Evolutionary conservation across 2,888 invertebrate genomes (phyloP).

Genomic region (Drosophila subsilvestris): DNA sequence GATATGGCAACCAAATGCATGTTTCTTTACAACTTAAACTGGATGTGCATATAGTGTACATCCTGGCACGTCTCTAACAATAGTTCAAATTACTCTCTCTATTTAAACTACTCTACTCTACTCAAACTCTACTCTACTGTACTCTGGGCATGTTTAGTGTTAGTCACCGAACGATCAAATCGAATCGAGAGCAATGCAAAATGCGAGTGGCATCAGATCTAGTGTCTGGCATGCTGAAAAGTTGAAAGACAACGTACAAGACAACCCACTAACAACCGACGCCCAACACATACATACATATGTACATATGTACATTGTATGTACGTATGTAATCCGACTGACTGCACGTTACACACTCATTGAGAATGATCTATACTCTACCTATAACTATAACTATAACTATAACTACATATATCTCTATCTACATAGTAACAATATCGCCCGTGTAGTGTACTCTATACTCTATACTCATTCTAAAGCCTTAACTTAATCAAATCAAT

Average conservation of each 20-base stretch:
- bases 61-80: slow-evolving; percentile 39
- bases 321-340: slow-evolving; percentile 17
- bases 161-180: slow-evolving; percentile 40
- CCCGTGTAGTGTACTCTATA: slow-evolving; percentile 32
- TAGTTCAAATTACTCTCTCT: slow-evolving; percentile 3
- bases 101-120: slow-evolving; percentile 18
- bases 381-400: neutral
- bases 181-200: neutral
- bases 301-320: too few relatives aligned
- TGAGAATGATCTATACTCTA: slow-evolving; percentile 13
- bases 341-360: slow-evolving; percentile 29
- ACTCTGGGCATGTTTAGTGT: slow-evolving; percentile 67
- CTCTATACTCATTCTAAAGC: slow-evolving; percentile 4
- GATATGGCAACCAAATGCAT: slow-evolving; percentile 69
- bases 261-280: slow-evolving; percentile 20
- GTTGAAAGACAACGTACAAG: slow-evolving; percentile 3
- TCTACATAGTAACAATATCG: slow-evolving; percentile 26
- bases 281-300: slow-evolving; percentile 16
- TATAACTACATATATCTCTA: neutral
- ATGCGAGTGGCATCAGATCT: too few relatives aligned
- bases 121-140: slow-evolving; percentile 10
- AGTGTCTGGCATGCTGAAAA: neutral
- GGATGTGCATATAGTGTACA: slow-evolving; percentile 42
- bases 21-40: slow-evolving; percentile 54
- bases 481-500: slow-evolving; percentile 15